Conservation (phyloP, 2,888 invertebrate species). For the Sesia apiformis region DNA sequence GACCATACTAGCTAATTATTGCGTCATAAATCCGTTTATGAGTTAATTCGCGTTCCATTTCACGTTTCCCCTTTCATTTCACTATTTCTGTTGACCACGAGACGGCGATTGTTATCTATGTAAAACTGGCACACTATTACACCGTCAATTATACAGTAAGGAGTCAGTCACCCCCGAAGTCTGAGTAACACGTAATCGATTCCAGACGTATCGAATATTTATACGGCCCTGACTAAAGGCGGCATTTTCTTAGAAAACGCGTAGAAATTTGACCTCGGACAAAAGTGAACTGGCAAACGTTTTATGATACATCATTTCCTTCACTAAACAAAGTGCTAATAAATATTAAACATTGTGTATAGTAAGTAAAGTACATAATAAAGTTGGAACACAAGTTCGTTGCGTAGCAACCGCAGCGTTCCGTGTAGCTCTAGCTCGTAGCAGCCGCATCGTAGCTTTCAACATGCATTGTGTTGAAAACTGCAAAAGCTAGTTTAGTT, state of each 20-base stretch:
- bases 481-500: too few relatives aligned
- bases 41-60: not conserved
- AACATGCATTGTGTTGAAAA: too few relatives aligned
- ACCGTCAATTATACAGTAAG: constrained; percentile 12
- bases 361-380: not conserved
- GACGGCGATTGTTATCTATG: constrained; percentile 30
- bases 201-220: constrained; percentile 12
- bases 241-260: constrained; percentile 4
- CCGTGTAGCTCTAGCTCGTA: too few relatives aligned
- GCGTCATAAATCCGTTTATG: not conserved
- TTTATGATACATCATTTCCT: constrained; percentile 8
- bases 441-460: not conserved
- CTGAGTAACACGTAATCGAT: constrained; percentile 35
- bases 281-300: constrained; percentile 9
- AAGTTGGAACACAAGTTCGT: constrained; percentile 4
- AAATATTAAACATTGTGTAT: not conserved
- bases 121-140: constrained; percentile 27
- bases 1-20: too few relatives aligned
- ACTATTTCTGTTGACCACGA: not conserved
- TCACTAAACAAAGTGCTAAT: not conserved
- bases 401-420: constrained; percentile 1
- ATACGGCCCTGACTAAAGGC: constrained; percentile 11
- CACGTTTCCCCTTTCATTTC: not conserved
- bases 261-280: constrained; percentile 6
- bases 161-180: constrained; percentile 38